phyloP scores from a whole-genome alignment of 2,113 vertebrate genomes.

The Lycaon pictus region DNA sequence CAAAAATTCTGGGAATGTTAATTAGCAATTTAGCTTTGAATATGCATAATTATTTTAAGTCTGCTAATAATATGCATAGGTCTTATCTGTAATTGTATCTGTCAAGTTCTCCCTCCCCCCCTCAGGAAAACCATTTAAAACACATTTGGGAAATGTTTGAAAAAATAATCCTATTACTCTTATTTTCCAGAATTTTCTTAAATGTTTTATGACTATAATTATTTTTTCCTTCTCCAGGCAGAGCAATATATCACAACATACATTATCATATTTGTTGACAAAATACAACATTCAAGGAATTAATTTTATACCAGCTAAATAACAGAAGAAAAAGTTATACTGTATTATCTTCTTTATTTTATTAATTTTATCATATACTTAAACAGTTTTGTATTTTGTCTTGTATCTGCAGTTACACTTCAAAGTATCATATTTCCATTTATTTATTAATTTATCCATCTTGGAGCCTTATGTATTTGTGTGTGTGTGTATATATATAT shows the following conservation, averaged over 20 bases:
- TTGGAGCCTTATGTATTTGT: neutral
- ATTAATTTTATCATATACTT: constrained; percentile 47
- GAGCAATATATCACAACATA: constrained; percentile 18
- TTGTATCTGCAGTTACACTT: neutral
- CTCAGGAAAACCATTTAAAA: constrained; percentile 67
- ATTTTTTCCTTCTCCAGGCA: constrained; percentile 49
- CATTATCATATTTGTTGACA: constrained; percentile 44
- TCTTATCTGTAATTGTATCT: constrained; percentile 72
- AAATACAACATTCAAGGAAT: constrained; percentile 44
- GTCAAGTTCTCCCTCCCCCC: neutral
- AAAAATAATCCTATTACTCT: constrained; percentile 56
- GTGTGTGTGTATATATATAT: too few species aligned
- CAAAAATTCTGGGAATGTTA: constrained; percentile 61
- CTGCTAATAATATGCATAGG: constrained; percentile 49
- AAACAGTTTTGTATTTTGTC: neutral
- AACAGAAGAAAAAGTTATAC: constrained; percentile 11
- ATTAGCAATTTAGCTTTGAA: constrained; percentile 68
- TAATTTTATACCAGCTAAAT: constrained; percentile 62
- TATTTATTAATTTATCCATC: neutral
- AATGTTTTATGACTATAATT: constrained; percentile 58
- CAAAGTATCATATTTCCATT: neutral
- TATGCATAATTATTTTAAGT: constrained; percentile 68
- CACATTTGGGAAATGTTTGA: constrained; percentile 38
- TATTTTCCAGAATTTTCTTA: constrained; percentile 61
- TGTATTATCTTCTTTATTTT: constrained; percentile 22